phyloP scores from a whole-genome alignment of 2,888 invertebrate species.

The Stenolophus ochropezus region DNA sequence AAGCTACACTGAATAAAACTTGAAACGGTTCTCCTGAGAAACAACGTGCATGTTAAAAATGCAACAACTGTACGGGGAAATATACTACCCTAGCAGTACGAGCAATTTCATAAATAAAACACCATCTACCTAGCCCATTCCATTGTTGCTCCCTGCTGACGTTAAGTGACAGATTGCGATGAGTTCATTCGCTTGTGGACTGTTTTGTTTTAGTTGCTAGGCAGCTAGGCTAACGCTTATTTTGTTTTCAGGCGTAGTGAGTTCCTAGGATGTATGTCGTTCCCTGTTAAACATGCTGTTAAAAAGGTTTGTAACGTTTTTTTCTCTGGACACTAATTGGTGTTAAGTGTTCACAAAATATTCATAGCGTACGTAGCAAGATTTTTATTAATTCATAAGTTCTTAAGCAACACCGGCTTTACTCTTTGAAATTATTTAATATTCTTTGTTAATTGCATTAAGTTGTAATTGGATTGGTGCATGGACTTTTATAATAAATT shows the following conservation, averaged over 20 bases:
- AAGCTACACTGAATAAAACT: neutral
- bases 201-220: slow-evolving; percentile 18
- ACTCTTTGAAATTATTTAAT: neutral
- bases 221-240: slow-evolving; percentile 66
- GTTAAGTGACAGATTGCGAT: slow-evolving; percentile 21
- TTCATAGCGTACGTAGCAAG: neutral
- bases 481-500: neutral
- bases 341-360: slow-evolving; percentile 23
- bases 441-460: neutral
- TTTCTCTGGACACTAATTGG: neutral
- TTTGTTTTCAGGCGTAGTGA: slow-evolving; percentile 88
- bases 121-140: neutral
- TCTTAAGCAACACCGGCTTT: neutral
- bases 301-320: slow-evolving; percentile 75
- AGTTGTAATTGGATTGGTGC: neutral
- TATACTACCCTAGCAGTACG: neutral
- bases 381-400: neutral
- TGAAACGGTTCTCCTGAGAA: neutral
- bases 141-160: neutral
- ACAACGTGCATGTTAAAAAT: slow-evolving; percentile 7
- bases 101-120: slow-evolving; percentile 16
- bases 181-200: slow-evolving; percentile 6
- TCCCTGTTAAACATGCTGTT: slow-evolving; percentile 88
- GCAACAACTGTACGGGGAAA: neutral
- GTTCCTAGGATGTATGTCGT: slow-evolving; percentile 95